A percentile compares a stretch with the other conserved stretches of the same genome.
Conservation (phyloP, 2,888 invertebrate species). For the Drosophila merina region DNA sequence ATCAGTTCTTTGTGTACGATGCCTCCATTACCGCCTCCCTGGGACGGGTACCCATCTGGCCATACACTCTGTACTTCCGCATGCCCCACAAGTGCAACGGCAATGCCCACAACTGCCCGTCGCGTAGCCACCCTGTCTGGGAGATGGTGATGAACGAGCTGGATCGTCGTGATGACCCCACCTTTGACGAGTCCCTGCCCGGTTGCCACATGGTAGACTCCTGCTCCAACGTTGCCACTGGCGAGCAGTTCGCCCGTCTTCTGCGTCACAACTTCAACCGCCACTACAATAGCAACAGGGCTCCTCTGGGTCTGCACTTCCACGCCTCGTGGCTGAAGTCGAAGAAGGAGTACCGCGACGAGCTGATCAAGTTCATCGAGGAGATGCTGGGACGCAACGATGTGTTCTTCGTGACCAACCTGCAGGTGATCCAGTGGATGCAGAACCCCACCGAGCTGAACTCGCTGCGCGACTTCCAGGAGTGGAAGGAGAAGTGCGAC, state of each 20-base stretch:
- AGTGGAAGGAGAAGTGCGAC: constrained; percentile 98
- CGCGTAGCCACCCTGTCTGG: constrained; percentile 96
- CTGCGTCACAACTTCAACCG: constrained; percentile 97
- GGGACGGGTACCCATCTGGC: constrained; percentile 96
- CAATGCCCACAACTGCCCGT: constrained; percentile 96
- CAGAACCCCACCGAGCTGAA: constrained; percentile 95
- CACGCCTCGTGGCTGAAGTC: constrained; percentile 98
- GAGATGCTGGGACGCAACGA: constrained; percentile 95
- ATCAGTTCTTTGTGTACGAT: constrained; percentile 97
- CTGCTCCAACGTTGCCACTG: constrained; percentile 95
- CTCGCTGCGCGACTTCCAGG: constrained; percentile 94
- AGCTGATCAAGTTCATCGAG: constrained; percentile 95
- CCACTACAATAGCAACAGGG: constrained; percentile 96
- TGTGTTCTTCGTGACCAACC: constrained; percentile 96
- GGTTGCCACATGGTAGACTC: constrained; percentile 98
- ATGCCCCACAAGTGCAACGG: constrained; percentile 98
- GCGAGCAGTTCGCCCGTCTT: constrained; percentile 95
- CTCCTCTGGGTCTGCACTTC: constrained; percentile 96
- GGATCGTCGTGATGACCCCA: constrained; percentile 96
- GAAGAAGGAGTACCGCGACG: constrained; percentile 96
- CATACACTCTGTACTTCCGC: constrained; percentile 97
- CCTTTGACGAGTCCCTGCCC: constrained; percentile 95
- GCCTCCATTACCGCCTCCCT: constrained; percentile 96
- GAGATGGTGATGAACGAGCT: constrained; percentile 98
- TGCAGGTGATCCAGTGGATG: constrained; percentile 98